phyloP scores from a whole-genome alignment of 2,113 vertebrate species.

The cattle (Bos taurus) region DNA sequence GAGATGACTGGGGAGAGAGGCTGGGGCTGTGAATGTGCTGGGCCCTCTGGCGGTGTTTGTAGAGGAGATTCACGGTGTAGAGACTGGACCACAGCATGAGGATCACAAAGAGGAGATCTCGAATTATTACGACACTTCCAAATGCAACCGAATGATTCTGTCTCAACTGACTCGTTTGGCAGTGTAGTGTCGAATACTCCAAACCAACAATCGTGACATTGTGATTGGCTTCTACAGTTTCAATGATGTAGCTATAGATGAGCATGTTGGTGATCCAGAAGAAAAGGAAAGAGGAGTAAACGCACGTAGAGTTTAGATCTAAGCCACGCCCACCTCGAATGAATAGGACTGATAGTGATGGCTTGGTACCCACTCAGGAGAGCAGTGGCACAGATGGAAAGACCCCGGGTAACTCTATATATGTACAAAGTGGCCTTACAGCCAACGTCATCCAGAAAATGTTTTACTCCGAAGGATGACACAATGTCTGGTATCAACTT shows the following conservation, averaged over 20 bases:
- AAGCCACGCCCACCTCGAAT: background rate
- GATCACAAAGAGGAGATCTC: background rate
- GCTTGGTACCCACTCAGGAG: background rate
- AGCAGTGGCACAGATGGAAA: background rate
- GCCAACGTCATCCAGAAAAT: background rate
- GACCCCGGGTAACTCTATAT: background rate
- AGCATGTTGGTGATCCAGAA: background rate
- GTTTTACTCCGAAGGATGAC: background rate
- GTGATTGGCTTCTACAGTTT: accelerated
- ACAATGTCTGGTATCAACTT: background rate
- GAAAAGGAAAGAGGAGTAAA: background rate
- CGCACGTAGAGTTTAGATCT: background rate
- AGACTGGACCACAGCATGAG: background rate
- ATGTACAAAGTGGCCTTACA: background rate
- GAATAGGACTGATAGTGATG: background rate
- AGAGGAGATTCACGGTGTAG: background rate
- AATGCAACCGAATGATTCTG: accelerated
- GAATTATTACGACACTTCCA: accelerated
- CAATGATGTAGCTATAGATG: background rate
- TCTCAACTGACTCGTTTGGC: accelerated
- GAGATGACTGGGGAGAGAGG: background rate
- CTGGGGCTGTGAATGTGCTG: background rate
- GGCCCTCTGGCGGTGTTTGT: background rate
- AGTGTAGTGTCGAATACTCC: background rate
- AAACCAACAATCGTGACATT: background rate